Conservation (phyloP, 1,140 invertebrate species). For the Pogonomyrmex californicus region DNA sequence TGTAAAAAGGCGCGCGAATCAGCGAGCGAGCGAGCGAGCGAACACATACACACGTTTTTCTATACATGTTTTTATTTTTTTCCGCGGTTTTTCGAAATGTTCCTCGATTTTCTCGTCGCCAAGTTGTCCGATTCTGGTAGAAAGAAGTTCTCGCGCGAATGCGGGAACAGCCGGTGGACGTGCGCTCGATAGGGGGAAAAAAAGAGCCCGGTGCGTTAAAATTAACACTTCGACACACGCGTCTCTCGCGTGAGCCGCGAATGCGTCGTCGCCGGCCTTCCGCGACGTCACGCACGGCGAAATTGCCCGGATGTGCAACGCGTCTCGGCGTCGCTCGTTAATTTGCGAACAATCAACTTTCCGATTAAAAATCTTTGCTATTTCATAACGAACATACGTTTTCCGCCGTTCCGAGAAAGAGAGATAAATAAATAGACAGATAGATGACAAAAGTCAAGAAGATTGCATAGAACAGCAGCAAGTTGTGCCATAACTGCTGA, state of each 20-base stretch:
- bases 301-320: conserved; percentile 26
- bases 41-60: neutral
- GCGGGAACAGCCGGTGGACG: conserved; percentile 61
- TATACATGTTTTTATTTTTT: neutral
- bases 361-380: conserved; percentile 18
- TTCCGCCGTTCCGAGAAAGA: conserved; percentile 17
- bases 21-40: conserved; percentile 18
- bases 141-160: conserved; percentile 46
- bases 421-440: neutral
- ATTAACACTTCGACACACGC: conserved; percentile 73
- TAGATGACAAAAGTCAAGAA: neutral
- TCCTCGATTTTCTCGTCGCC: conserved; percentile 49
- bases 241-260: conserved; percentile 68
- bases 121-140: conserved; percentile 16
- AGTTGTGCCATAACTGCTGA: neutral
- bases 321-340: conserved; percentile 34
- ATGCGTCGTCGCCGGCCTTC: conserved; percentile 50
- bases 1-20: conserved; percentile 12
- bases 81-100: conserved; percentile 43
- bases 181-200: conserved; percentile 51
- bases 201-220: conserved; percentile 70
- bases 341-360: conserved; percentile 54
- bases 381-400: neutral
- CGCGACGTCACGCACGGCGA: conserved; percentile 28
- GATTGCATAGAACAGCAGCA: too few species aligned